These are phyloP conservation scores for Atta cephalotes DNA, from an alignment of 1,140 invertebrate genomes.

Conservation along the genomic window DNA sequence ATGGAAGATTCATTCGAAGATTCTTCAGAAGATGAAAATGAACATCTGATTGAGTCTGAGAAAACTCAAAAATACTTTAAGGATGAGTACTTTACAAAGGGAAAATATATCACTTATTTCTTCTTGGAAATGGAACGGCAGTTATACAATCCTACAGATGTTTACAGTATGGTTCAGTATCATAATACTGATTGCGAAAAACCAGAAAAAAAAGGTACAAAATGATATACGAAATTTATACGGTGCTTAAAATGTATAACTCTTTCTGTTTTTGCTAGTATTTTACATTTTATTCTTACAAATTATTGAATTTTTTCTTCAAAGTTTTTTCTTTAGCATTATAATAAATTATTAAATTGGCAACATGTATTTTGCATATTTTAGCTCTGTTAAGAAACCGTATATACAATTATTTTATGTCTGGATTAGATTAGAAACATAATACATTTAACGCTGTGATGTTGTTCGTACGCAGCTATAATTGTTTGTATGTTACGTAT, in stretches of 20 bases:
- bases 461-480: constrained; percentile 39
- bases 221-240: constrained; percentile 64
- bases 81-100: constrained; percentile 83
- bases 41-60: constrained; percentile 69
- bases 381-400: constrained; percentile 6
- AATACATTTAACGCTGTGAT: constrained; percentile 24
- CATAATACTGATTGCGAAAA: constrained; percentile 70
- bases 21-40: constrained; percentile 77
- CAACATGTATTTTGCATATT: constrained; percentile 2
- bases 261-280: constrained; percentile 64
- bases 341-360: constrained; percentile 7
- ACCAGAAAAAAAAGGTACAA: constrained; percentile 77
- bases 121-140: constrained; percentile 83
- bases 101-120: constrained; percentile 83
- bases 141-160: constrained; percentile 79
- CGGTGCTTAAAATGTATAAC: constrained; percentile 69
- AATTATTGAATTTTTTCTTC: constrained; percentile 13
- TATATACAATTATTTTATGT: constrained; percentile 15
- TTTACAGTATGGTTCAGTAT: constrained; percentile 82
- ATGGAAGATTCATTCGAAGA: constrained; percentile 77
- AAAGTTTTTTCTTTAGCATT: not conserved
- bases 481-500: constrained; percentile 52
- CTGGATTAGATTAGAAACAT: constrained; percentile 52
- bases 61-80: constrained; percentile 71
- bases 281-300: constrained; percentile 67